phyloP scores from a whole-genome alignment of 2,888 invertebrate genomes.

The Blera fallax region DNA sequence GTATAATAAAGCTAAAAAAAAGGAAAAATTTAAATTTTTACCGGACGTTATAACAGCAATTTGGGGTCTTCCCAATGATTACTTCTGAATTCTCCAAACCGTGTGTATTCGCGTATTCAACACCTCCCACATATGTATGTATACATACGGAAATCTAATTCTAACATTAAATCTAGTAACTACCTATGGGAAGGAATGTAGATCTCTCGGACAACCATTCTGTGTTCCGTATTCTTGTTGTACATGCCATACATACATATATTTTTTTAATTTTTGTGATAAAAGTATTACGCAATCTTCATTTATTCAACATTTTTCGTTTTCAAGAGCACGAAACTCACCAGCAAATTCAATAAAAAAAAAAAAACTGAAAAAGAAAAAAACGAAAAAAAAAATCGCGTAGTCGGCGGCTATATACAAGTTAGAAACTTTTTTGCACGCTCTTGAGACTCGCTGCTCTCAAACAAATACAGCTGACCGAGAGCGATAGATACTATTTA shows the following conservation, averaged over 20 bases:
- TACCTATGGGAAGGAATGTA: conserved; percentile 6
- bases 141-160: neutral
- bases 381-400: neutral
- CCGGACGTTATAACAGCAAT: too few species aligned
- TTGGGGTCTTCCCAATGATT: too few species aligned
- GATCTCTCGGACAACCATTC: neutral
- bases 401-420: neutral
- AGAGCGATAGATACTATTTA: conserved; percentile 34
- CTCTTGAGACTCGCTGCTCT: conserved; percentile 16
- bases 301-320: conserved; percentile 30
- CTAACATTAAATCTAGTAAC: neutral
- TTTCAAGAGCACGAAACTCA: conserved; percentile 47
- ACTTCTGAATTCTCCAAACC: too few species aligned
- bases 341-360: conserved; percentile 32
- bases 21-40: too few species aligned
- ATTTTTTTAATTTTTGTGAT: conserved; percentile 33
- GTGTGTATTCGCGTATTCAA: neutral
- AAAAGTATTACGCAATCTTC: conserved; percentile 56
- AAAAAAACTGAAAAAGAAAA: conserved; percentile 5
- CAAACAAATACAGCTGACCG: conserved; percentile 58
- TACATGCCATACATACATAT: neutral
- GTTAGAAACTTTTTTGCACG: conserved; percentile 13
- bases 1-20: too few species aligned
- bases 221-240: neutral
- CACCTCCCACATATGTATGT: neutral